Evolutionary conservation across 2,113 vertebrate species (phyloP), one percentile per base, ranked within the genome.

Genomic region (Emydocephalus ijimae): DNA sequence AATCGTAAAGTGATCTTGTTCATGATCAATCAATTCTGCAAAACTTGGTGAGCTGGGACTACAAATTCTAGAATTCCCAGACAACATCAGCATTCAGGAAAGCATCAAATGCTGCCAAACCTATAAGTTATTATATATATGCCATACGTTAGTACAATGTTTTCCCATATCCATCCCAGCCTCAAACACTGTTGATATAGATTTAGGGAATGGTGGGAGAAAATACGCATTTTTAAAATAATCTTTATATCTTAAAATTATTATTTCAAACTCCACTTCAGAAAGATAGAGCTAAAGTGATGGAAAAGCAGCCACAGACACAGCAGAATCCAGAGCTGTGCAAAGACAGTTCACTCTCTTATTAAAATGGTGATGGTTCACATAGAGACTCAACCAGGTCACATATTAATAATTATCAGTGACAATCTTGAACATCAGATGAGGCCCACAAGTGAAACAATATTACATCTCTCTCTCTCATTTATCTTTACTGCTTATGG

Each of bases 351-450:
- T 97, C 95, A 94, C 95, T 95, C 95, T 96, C 97, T 97, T 97
- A 97, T 98, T 97, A 97, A 97, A 98, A 97, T 95, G 81, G 96
- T 97, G 97, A 97, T 97, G 95, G 96, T 96, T 97, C 97, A 95
- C 95, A 97, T 97, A 96, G 97, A 97, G 97, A 97, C 97, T 97
- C 96, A 97, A 96, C 97, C 98, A 97, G 98, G 98, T 98, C 98
- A 98, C 97, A 97, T 97, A 98, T 98, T 98, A 98, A 98, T 98
- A 98, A 98, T 98, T 98, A 98, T 98, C 98, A 96, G 97, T 98
- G 98, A 98, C 98, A 98, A 98, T 98, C 98, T 98, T 98, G 98
- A 98, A 98, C 98, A 97, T 98, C 97, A 97, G 97, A 98, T 89
- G 94, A 98, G 97, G 98, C 98, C 98, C 98, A 98, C 98, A 97